Base-by-base conservation (phyloP, 2,888 invertebrate species). In the Agonopterix subpropinquella region DNA sequence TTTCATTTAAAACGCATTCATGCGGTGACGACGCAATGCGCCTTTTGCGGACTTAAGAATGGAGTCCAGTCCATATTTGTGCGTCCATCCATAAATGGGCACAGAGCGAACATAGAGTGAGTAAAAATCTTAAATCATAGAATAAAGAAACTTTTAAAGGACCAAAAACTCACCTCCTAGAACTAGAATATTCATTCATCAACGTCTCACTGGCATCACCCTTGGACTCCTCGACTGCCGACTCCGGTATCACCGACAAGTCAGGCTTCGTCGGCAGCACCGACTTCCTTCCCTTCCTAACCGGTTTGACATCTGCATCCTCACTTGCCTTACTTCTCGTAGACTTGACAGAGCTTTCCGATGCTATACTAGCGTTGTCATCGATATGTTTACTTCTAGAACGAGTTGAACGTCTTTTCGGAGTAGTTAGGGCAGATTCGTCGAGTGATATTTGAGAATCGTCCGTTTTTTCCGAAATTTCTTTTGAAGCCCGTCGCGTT, bases 161-260 rank as follows among this genome's bases (percentile, higher is more conserved):
- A 13, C 13, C 2, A 13, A 13, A 13, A 49, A 57, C 70, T 67
- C 54, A 87, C 88, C 83, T 77, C 57, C 81, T 77, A 47, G 75
- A 50, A 39, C 58, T 68, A 1, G 82, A 77, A 57, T 79, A 80
- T 44, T 80, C 80, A 13, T 55, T 65, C 2, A 79, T 59, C 43
- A 68, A 55, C 47, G 76, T 67, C 2, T 65, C 65, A 52, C n/a
- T 2, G 8, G 43, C 47, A 45, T 55, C 50, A 11, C 18, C 63
- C 49, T 58, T 68, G 0, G 65, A 55, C 2, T 81, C 83, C 43
- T 84, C 86, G 0, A 65, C 63, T 0, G 66, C 58, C n/a, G 70
- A 70, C 54, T 89, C 89, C 0, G 89, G 89, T 59, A 89, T 89
- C 48, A 82, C 88, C 37, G 86, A 77, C 51, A 89, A 48, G 36